A percentile compares a stretch with the other conserved stretches of the same genome.
These are phyloP conservation scores for Limnephilus marmoratus DNA, from an alignment of 2,888 invertebrate genomes.

Conservation along the genomic window DNA sequence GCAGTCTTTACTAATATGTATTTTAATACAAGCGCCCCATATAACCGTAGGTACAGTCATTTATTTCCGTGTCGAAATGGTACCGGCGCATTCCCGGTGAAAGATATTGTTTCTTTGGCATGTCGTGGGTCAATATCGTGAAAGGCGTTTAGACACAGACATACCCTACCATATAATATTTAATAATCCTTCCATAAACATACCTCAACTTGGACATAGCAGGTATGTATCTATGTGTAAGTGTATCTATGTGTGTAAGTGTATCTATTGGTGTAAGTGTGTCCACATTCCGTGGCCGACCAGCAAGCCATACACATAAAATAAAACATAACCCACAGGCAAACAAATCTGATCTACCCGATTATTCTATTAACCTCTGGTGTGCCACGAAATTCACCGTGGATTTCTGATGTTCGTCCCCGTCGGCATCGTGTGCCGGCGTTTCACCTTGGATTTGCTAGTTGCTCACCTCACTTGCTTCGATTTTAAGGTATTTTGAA, in stretches of 20 bases:
- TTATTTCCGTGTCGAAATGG: constrained; percentile 18
- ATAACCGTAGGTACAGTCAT: not conserved
- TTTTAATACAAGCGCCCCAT: too few species aligned
- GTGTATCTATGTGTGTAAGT: not conserved
- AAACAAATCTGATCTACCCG: not conserved
- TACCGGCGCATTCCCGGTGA: constrained; percentile 32
- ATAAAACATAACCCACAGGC: not conserved
- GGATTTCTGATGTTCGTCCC: too few species aligned
- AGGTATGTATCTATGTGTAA: not conserved
- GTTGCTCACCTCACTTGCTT: too few species aligned
- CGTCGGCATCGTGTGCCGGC: too few species aligned
- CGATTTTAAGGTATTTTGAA: too few species aligned
- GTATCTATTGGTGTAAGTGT: not conserved
- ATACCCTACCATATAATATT: constrained; percentile 2
- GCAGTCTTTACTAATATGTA: too few species aligned
- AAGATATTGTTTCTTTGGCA: constrained; percentile 34
- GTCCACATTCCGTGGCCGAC: not conserved
- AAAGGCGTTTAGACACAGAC: constrained; percentile 26
- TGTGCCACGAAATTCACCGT: too few species aligned
- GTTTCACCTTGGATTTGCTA: too few species aligned
- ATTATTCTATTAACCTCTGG: not conserved
- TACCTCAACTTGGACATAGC: not conserved
- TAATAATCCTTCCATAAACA: constrained; percentile 7
- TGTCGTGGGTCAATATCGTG: constrained; percentile 33
- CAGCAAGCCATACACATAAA: not conserved